Evolutionary conservation across 2,888 invertebrate species (phyloP), one percentile per base, ranked within the genome.

Genomic region (Ceratothoa steindachneri): DNA sequence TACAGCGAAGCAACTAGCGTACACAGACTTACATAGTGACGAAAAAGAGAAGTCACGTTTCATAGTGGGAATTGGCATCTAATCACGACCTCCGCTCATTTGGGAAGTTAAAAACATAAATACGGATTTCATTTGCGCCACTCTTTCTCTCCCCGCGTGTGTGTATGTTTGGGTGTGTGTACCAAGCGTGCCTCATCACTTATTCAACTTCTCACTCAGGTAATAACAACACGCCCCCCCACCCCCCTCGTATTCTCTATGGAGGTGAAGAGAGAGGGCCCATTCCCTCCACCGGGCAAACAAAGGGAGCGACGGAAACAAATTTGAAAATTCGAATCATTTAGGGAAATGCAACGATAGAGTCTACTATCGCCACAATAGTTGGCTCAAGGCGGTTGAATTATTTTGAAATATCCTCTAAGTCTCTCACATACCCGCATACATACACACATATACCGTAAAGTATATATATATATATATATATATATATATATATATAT

Each of bases 271-370:
- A n/a, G n/a, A n/a, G n/a, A n/a, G 41, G 41, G 7, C 15, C 41
- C 41, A 9, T 15, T 41, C 41, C 5, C 41, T 41, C 15, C 7
- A 15, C 41, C 15, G 41, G 7, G 41, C 41, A 15, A 5, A 41
- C 41, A 41, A 41, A 41, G 41, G 41, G 41, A 41, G 15, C 15
- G 41, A 41, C 7, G 5, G 7, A 15, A 60, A 60, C 2, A n/a
- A 60, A 60, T 60, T 60, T 60, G 60, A 60, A n/a, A 60, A 3
- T 12, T n/a, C 60, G 60, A 60, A 60, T 60, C 60, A 60, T 60
- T 60, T 60, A 22, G 60, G 24, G 27, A 60, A 60, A 60, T 60
- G 60, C 19, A 12, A 60, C 27, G 12, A 9, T 24, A 12, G 22
- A n/a, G 12, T 2, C 22, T n/a, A 24, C 19, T 60, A 15, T 60